A percentile compares a stretch with the other conserved stretches of the same genome.
Evolutionary conservation across 2,113 vertebrate species (phyloP).

Genomic region (Thunnus maccoyii): DNA sequence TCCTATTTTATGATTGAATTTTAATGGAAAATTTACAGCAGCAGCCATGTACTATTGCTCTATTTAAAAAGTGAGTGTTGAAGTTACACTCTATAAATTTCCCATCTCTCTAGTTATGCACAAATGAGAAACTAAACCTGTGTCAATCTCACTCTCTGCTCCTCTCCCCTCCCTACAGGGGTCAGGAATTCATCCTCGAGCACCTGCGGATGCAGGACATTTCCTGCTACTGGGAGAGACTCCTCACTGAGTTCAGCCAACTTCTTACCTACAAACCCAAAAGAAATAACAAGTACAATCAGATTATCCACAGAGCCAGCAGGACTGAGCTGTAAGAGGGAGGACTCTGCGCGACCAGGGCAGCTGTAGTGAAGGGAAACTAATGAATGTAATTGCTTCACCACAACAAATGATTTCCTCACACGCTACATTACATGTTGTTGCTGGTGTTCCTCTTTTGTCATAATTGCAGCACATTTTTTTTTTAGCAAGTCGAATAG

Average conservation of each 20-base stretch:
- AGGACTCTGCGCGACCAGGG: not conserved
- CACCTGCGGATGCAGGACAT: slow-evolving; percentile 94
- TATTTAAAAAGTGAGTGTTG: too few relatives aligned
- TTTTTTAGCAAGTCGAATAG: not conserved
- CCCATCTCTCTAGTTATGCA: not conserved
- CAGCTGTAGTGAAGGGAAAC: slow-evolving; percentile 10
- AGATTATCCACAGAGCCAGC: slow-evolving; percentile 81
- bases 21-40: not conserved
- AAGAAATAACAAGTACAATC: slow-evolving; percentile 84
- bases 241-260: slow-evolving; percentile 90
- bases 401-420: not conserved
- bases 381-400: slow-evolving; percentile 37
- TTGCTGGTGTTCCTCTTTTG: not conserved
- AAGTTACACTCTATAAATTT: not conserved
- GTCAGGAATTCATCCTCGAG: slow-evolving; percentile 90
- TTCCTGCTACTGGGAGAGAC: slow-evolving; percentile 94
- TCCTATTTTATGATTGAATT: not conserved
- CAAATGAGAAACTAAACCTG: not conserved
- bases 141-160: slow-evolving; percentile 20
- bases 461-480: not conserved
- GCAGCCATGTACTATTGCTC: too few relatives aligned
- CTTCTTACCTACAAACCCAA: slow-evolving; percentile 91
- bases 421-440: too few relatives aligned
- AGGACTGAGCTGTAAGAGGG: slow-evolving; percentile 89
- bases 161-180: slow-evolving; percentile 82